These are phyloP conservation scores for Drosophila nannoptera DNA, from an alignment of 1,140 invertebrate species.

Conservation along the genomic window DNA sequence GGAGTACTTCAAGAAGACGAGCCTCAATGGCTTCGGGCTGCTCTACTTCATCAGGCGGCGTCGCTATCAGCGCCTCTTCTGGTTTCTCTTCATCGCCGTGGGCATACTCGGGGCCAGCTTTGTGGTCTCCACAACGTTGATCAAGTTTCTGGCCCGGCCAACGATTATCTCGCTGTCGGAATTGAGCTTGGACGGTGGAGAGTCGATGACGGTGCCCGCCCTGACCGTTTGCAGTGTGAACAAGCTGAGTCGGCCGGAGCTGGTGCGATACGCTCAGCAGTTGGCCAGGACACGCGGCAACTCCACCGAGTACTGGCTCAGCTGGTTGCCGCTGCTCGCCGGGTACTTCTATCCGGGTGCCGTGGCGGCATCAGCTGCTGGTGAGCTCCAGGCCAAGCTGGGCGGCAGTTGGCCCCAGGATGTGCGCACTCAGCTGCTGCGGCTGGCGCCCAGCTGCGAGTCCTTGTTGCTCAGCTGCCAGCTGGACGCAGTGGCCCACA, in stretches of 20 bases:
- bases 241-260: conserved; percentile 40
- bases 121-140: conserved; percentile 38
- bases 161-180: conserved; percentile 44
- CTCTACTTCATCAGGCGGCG: conserved; percentile 58
- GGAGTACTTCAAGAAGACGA: conserved; percentile 65
- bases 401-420: background rate
- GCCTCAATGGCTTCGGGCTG: conserved; percentile 61
- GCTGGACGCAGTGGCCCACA: conserved; percentile 5
- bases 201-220: conserved; percentile 15
- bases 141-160: conserved; percentile 45
- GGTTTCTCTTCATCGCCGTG: conserved; percentile 55
- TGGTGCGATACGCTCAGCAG: conserved; percentile 16
- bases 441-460: conserved; percentile 46
- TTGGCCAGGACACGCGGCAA: conserved; percentile 10
- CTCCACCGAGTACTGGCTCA: conserved; percentile 21
- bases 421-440: conserved; percentile 22
- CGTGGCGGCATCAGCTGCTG: conserved; percentile 9
- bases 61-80: conserved; percentile 51
- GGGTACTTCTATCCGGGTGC: conserved; percentile 31
- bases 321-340: conserved; percentile 14
- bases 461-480: conserved; percentile 39
- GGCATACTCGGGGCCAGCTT: conserved; percentile 43
- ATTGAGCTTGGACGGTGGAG: background rate
- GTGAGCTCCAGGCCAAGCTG: conserved; percentile 17
- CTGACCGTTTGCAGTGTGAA: conserved; percentile 48